phyloP scores from a whole-genome alignment of 1,140 invertebrate genomes.

The Nebria ingens region DNA sequence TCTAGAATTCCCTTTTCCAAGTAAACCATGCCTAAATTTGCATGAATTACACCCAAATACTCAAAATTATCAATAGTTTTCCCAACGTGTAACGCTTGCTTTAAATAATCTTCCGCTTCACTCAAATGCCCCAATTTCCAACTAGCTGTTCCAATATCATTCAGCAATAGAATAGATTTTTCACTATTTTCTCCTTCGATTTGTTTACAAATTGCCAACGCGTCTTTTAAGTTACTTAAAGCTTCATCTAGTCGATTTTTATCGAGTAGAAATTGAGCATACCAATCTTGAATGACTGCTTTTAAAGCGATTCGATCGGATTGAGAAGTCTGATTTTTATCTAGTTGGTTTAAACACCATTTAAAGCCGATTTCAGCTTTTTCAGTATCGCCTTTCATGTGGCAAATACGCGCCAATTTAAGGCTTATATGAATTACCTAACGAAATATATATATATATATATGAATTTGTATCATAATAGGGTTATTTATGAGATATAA shows the following conservation, averaged over 20 bases:
- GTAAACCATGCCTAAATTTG: conserved; percentile 74
- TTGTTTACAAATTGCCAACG: conserved; percentile 54
- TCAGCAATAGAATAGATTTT: conserved; percentile 68
- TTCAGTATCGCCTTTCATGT: conserved; percentile 47
- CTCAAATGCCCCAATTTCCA: conserved; percentile 53
- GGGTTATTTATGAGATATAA: too few relatives aligned
- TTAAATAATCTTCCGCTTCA: conserved; percentile 58
- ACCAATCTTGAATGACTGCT: conserved; percentile 69
- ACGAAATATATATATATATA: too few relatives aligned
- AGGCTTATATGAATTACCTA: conserved; percentile 60
- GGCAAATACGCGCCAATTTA: conserved; percentile 61
- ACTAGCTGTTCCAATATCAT: conserved; percentile 72
- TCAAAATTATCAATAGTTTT: conserved; percentile 48
- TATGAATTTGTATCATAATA: too few relatives aligned
- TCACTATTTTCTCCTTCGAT: conserved; percentile 56
- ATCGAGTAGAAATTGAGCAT: conserved; percentile 63
- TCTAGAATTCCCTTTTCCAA: conserved; percentile 56
- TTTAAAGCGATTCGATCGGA: conserved; percentile 49
- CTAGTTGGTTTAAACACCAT: conserved; percentile 61
- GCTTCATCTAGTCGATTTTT: conserved; percentile 52
- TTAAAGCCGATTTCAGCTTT: conserved; percentile 64
- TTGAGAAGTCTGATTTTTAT: conserved; percentile 39
- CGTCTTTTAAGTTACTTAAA: conserved; percentile 52
- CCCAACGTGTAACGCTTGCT: conserved; percentile 58
- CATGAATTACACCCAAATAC: conserved; percentile 61